Conservation (phyloP, 2,888 invertebrate species). For the Schrankia costaestrigalis region DNA sequence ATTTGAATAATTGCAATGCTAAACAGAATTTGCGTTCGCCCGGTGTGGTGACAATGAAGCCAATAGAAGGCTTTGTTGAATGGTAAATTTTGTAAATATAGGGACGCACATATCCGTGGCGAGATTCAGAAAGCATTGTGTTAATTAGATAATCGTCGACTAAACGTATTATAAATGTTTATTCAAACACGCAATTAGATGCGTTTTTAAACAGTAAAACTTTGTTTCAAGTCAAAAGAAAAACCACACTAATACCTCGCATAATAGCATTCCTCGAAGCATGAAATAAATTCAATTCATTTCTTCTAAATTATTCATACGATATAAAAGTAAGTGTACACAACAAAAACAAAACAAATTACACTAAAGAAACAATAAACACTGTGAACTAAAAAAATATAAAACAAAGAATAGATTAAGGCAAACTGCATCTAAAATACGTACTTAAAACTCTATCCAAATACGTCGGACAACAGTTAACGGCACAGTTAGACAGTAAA, state of each 20-base stretch:
- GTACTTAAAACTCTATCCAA: conserved; percentile 24
- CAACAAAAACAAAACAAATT: too few relatives aligned
- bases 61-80: conserved; percentile 32
- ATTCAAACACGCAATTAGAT: conserved; percentile 29
- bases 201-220: conserved; percentile 24
- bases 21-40: conserved; percentile 41
- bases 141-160: conserved; percentile 31
- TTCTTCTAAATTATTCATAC: too few relatives aligned
- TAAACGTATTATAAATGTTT: conserved; percentile 22
- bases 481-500: conserved; percentile 17
- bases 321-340: too few relatives aligned
- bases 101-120: conserved; percentile 27
- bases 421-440: too few relatives aligned
- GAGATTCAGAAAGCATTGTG: conserved; percentile 28
- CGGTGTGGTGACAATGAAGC: conserved; percentile 37
- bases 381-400: too few relatives aligned
- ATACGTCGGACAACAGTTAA: conserved; percentile 26
- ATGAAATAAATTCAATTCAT: too few relatives aligned
- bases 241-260: too few relatives aligned
- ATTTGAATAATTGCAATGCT: conserved; percentile 62
- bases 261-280: too few relatives aligned
- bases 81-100: conserved; percentile 37
- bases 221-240: too few relatives aligned
- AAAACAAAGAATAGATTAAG: too few relatives aligned
- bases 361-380: too few relatives aligned